phyloP scores from a whole-genome alignment of 2,888 invertebrate species.

The Terebella lapidaria region DNA sequence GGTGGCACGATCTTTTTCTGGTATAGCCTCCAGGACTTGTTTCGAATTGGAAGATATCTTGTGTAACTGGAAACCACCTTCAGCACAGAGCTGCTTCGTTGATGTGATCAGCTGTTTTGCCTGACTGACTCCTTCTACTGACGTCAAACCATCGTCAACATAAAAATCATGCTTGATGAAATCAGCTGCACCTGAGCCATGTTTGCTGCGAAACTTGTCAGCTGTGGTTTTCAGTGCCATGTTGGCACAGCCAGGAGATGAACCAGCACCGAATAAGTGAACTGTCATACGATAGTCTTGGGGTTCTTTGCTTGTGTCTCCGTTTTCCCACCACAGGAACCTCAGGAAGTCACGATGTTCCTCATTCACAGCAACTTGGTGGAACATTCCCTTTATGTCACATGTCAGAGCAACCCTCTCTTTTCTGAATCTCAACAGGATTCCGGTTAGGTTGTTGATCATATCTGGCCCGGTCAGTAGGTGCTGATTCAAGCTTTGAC shows the following conservation, averaged over 20 bases:
- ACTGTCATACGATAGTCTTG: not conserved
- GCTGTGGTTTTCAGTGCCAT: not conserved
- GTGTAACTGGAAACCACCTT: not conserved
- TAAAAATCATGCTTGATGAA: constrained; percentile 1
- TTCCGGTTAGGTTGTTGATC: not conserved
- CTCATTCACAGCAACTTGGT: not conserved
- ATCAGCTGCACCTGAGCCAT: not conserved
- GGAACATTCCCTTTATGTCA: constrained; percentile 3
- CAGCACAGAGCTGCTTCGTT: not conserved
- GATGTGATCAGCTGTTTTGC: not conserved
- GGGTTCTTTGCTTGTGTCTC: not conserved
- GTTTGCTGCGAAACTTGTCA: not conserved
- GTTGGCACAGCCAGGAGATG: not conserved
- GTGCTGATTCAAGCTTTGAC: not conserved
- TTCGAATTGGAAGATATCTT: not conserved
- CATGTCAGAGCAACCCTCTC: not conserved
- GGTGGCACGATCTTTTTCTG: not conserved
- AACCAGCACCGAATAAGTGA: not conserved
- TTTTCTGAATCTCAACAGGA: not conserved
- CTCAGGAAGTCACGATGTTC: not conserved
- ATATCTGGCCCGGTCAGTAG: not conserved
- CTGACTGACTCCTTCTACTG: not conserved
- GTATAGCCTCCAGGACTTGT: not conserved
- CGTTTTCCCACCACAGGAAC: constrained; percentile 1
- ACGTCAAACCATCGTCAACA: constrained; percentile 3